Conservation (phyloP, 2,113 vertebrate species). For the Apaloderma vittatum region DNA sequence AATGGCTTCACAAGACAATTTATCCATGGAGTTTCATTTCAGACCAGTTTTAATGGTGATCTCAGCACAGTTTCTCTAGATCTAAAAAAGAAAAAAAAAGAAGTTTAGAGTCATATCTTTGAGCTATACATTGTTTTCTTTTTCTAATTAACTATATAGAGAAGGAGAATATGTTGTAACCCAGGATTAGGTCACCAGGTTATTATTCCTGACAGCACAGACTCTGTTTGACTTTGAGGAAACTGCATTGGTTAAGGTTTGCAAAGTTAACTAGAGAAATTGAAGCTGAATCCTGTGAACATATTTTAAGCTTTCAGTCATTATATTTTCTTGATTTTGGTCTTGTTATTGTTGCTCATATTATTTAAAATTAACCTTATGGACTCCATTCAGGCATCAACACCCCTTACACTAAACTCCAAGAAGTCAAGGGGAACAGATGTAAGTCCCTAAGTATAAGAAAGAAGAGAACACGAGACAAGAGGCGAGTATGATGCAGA, state of each 20-base stretch:
- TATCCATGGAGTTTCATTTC: not conserved
- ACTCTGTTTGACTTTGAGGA: not conserved
- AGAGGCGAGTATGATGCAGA: not conserved
- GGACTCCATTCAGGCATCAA: not conserved
- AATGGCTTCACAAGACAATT: not conserved
- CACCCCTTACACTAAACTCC: not conserved
- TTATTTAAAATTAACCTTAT: not conserved
- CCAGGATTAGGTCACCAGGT: not conserved
- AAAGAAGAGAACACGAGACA: not conserved
- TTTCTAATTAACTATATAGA: not conserved
- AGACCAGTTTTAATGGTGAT: not conserved
- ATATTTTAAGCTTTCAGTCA: not conserved
- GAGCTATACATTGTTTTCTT: not conserved
- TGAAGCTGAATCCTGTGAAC: not conserved
- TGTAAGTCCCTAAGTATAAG: not conserved
- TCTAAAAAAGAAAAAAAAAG: not conserved
- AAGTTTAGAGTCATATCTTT: not conserved
- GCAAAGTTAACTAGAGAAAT: not conserved
- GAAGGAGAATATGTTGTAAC: not conserved
- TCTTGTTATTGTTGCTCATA: not conserved
- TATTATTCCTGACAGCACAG: constrained; percentile 7
- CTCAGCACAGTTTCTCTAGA: not conserved
- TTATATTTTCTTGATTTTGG: not conserved
- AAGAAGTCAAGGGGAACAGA: not conserved
- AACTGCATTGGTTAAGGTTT: not conserved